Percentiles rank a stretch among this genome's conserved stretches.
These are phyloP conservation scores for Thelaira solivaga DNA, from an alignment of 2,888 invertebrate genomes.

Conservation along the genomic window DNA sequence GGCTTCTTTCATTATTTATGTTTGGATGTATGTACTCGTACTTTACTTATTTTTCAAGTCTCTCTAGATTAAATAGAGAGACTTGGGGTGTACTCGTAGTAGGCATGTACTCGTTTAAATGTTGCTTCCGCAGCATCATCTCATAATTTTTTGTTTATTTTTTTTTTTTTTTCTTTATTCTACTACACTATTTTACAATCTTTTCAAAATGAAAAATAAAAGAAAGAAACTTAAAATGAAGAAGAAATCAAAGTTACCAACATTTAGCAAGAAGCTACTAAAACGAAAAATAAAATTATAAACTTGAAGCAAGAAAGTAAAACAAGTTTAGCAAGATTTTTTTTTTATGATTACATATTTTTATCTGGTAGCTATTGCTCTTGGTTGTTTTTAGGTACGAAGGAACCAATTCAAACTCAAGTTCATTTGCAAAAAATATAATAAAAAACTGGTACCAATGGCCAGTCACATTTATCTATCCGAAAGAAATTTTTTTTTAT, in stretches of 20 bases:
- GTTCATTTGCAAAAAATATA: conserved; percentile 51
- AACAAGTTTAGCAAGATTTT: conserved; percentile 60
- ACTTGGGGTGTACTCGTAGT: too few species aligned
- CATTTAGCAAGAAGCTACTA: conserved; percentile 15
- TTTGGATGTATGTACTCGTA: too few species aligned
- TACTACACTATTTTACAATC: conserved; percentile 49
- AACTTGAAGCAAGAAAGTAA: conserved; percentile 53
- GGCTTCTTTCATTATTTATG: too few species aligned
- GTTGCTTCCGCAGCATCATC: conserved; percentile 21
- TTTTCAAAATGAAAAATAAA: conserved; percentile 3
- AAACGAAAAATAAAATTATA: conserved; percentile 28
- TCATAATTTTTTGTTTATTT: conserved; percentile 5
- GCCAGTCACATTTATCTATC: conserved; percentile 1
- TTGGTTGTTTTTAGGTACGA: conserved; percentile 10
- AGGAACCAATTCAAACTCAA: conserved; percentile 40
- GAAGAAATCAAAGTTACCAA: conserved; percentile 33
- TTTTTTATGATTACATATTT: conserved; percentile 3
- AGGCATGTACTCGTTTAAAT: too few species aligned
- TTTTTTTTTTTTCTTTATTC: conserved; percentile 1
- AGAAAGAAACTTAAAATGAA: background rate
- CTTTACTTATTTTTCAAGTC: too few species aligned
- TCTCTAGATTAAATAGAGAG: too few species aligned
- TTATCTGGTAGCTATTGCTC: conserved; percentile 10
- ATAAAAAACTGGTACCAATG: background rate
- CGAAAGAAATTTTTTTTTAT: too few species aligned